Percentiles rank a stretch among this genome's conserved stretches.
Conservation (phyloP, 2,113 vertebrate genomes). For the Stigmatopora nigra region DNA sequence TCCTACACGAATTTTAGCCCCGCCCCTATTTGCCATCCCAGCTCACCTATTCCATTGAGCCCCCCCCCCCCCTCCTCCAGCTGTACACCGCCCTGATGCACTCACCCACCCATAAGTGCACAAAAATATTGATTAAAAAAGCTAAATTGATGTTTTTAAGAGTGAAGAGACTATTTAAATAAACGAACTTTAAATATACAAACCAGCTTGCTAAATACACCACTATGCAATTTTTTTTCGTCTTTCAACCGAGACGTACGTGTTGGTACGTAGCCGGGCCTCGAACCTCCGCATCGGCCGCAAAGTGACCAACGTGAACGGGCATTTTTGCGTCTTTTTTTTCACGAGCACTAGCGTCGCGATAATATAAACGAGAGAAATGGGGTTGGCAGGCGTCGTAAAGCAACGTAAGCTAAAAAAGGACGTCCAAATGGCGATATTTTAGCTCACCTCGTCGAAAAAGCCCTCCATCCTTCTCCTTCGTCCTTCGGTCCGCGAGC, state of each 20-base stretch:
- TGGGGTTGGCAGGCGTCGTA: not conserved
- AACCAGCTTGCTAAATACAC: conserved; percentile 5
- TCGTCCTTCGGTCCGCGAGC: conserved; percentile 41
- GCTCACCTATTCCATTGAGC: conserved; percentile 4
- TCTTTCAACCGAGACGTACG: conserved; percentile 32
- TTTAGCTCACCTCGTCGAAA: conserved; percentile 65
- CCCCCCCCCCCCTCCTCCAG: conserved; percentile 26
- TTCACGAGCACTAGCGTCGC: conserved; percentile 28
- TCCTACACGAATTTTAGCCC: not conserved
- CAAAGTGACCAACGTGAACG: conserved; percentile 10
- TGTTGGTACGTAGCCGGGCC: conserved; percentile 11
- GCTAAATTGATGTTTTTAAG: not conserved
- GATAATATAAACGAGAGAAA: conserved; percentile 3
- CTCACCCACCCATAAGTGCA: conserved; percentile 29
- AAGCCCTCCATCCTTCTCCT: conserved; percentile 69
- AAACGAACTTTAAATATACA: conserved; percentile 51
- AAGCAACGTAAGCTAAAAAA: not conserved
- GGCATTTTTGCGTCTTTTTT: not conserved
- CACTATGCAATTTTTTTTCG: conserved; percentile 18
- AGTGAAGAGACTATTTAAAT: not conserved
- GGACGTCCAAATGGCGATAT: not conserved
- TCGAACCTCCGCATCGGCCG: conserved; percentile 33
- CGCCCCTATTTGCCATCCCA: not conserved
- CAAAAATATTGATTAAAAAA: conserved; percentile 6
- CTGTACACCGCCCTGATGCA: conserved; percentile 29